These are phyloP conservation scores for Scaptomyza polygonia DNA, from an alignment of 2,888 invertebrate species.

Conservation along the genomic window DNA sequence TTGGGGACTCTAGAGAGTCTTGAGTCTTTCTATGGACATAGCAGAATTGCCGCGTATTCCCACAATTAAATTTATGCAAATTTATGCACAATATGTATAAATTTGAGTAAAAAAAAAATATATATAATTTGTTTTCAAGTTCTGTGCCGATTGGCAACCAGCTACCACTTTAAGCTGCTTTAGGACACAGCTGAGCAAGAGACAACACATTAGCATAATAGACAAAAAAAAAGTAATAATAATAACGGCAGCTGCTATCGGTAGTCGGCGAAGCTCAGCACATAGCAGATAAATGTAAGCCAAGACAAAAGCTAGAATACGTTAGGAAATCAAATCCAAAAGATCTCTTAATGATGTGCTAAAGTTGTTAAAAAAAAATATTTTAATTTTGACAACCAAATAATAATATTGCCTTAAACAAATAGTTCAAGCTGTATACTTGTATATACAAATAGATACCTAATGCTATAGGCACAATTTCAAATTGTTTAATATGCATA, in stretches of 20 bases:
- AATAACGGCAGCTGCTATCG: constrained; percentile 40
- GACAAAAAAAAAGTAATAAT: constrained; percentile 43
- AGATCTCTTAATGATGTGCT: constrained; percentile 73
- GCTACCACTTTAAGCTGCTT: constrained; percentile 50
- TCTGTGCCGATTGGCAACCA: constrained; percentile 42
- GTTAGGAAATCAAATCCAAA: constrained; percentile 44
- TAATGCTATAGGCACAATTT: constrained; percentile 23
- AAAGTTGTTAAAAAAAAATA: constrained; percentile 47
- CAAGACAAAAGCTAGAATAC: constrained; percentile 28
- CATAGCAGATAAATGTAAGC: constrained; percentile 29
- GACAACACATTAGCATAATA: constrained; percentile 62
- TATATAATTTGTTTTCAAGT: constrained; percentile 66
- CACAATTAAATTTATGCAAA: constrained; percentile 68
- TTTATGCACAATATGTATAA: constrained; percentile 56
- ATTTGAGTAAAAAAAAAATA: constrained; percentile 18
- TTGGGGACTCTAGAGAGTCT: constrained; percentile 3
- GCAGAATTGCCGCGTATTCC: constrained; percentile 43
- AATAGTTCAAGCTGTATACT: constrained; percentile 27
- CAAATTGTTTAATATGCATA: constrained; percentile 8
- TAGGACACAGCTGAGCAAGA: constrained; percentile 22
- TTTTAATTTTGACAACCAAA: constrained; percentile 57
- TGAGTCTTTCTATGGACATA: constrained; percentile 8
- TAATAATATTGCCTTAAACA: constrained; percentile 52
- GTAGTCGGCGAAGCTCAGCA: constrained; percentile 32
- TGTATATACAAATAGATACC: constrained; percentile 11